phyloP scores from a whole-genome alignment of 2,888 invertebrate genomes.

The Mythimna vitellina region DNA sequence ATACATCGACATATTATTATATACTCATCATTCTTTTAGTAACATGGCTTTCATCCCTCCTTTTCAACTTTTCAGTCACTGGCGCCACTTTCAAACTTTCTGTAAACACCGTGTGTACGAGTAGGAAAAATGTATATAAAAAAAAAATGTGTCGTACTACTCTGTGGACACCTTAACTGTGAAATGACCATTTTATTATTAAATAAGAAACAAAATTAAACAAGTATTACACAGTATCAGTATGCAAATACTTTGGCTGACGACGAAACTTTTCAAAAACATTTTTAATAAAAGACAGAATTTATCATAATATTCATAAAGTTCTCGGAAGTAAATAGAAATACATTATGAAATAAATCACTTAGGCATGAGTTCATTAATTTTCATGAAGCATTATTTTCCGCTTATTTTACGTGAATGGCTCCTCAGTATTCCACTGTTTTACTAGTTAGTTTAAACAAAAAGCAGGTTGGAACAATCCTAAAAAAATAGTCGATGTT shows the following conservation, averaged over 20 bases:
- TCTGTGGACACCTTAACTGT: neutral
- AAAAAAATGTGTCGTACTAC: neutral
- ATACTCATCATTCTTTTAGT: no score
- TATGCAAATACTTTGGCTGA: slow-evolving; percentile 57
- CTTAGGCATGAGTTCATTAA: slow-evolving; percentile 55
- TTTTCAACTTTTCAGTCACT: no score
- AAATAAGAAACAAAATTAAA: slow-evolving; percentile 48
- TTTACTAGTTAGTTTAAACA: neutral
- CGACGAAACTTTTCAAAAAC: slow-evolving; percentile 54
- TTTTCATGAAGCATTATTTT: slow-evolving; percentile 53
- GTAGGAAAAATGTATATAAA: neutral
- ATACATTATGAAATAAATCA: slow-evolving; percentile 60
- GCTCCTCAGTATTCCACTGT: slow-evolving; percentile 19
- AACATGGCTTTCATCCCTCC: no score
- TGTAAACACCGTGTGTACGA: no score
- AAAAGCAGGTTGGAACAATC: neutral
- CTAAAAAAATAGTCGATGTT: neutral
- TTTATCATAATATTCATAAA: slow-evolving; percentile 66
- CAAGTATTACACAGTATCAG: slow-evolving; percentile 44
- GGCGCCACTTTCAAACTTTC: no score
- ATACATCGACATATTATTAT: no score
- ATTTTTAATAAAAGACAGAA: slow-evolving; percentile 62
- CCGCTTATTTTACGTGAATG: slow-evolving; percentile 45
- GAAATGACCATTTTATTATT: slow-evolving; percentile 16
- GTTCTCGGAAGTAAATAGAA: slow-evolving; percentile 60